A percentile compares a stretch with the other conserved stretches of the same genome.
phyloP scores from a whole-genome alignment of 1,140 invertebrate genomes.

The Lepidurus arcticus region DNA sequence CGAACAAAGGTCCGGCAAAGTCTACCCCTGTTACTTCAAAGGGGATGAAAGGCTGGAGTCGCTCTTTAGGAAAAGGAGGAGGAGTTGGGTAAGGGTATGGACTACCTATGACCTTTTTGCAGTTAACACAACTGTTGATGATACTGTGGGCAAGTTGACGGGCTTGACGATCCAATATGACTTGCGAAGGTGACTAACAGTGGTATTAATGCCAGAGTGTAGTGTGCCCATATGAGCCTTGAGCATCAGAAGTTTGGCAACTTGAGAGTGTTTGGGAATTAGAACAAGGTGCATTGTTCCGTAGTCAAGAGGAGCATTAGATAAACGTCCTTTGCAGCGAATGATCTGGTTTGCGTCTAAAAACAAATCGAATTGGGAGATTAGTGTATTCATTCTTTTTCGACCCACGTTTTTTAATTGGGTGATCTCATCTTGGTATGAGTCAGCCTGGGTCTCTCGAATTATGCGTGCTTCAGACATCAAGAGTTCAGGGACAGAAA shows the following conservation, averaged over 20 bases:
- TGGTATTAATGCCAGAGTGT: slow-evolving; percentile 26
- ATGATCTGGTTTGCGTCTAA: neutral
- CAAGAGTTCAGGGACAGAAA: slow-evolving; percentile 9
- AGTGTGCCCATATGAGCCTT: neutral
- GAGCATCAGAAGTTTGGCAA: neutral
- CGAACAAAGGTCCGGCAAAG: slow-evolving; percentile 37
- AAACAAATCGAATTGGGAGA: neutral
- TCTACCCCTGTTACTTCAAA: slow-evolving; percentile 23
- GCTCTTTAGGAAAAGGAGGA: neutral
- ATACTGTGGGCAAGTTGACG: neutral
- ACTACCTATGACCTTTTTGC: neutral
- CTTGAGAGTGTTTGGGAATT: neutral
- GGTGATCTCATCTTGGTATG: neutral
- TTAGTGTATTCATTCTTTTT: neutral
- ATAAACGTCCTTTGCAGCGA: slow-evolving; percentile 14
- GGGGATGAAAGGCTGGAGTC: neutral
- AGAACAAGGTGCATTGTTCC: neutral
- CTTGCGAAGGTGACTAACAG: neutral
- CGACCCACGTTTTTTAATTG: neutral
- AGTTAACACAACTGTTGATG: slow-evolving; percentile 24
- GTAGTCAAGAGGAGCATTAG: neutral
- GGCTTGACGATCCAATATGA: slow-evolving; percentile 16
- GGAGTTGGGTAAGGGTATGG: neutral
- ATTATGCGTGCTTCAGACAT: neutral
- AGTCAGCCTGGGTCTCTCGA: neutral